Evolutionary conservation across 1,140 invertebrate genomes (phyloP).

Genomic region (Drosophila mojavensis): DNA sequence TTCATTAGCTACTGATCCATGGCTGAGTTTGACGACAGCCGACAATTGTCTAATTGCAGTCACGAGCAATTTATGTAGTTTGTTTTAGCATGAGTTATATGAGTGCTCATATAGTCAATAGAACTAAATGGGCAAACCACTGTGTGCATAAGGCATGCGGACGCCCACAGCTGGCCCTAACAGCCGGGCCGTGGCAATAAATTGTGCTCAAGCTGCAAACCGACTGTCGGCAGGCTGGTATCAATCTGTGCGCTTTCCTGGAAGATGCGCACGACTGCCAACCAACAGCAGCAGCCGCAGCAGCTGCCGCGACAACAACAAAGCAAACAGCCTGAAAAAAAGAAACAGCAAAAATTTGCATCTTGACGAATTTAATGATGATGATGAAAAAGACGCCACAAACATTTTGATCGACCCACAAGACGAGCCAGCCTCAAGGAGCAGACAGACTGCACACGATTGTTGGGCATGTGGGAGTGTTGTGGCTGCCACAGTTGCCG

Average conservation of each 20-base stretch:
- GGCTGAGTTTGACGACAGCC: constrained; percentile 71
- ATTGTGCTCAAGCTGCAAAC: constrained; percentile 50
- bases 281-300: constrained; percentile 36
- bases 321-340: constrained; percentile 24
- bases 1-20: constrained; percentile 70
- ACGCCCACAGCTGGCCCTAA: constrained; percentile 66
- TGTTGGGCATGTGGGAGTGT: constrained; percentile 74
- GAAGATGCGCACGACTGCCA: constrained; percentile 75
- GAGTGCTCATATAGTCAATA: constrained; percentile 21
- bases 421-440: constrained; percentile 68
- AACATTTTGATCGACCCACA: constrained; percentile 76
- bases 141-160: constrained; percentile 29
- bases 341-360: constrained; percentile 68
- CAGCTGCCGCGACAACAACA: constrained; percentile 17
- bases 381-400: constrained; percentile 72
- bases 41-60: constrained; percentile 81
- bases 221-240: constrained; percentile 34
- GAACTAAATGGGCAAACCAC: constrained; percentile 36
- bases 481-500: constrained; percentile 43
- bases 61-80: constrained; percentile 81
- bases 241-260: constrained; percentile 48
- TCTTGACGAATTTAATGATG: constrained; percentile 83
- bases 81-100: constrained; percentile 71
- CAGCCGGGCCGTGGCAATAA: constrained; percentile 52
- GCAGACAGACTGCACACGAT: constrained; percentile 73